Percentiles rank a stretch among this genome's conserved stretches.
Evolutionary conservation across 2,888 invertebrate species (phyloP).

Genomic region (Leptogaster cylindrica): DNA sequence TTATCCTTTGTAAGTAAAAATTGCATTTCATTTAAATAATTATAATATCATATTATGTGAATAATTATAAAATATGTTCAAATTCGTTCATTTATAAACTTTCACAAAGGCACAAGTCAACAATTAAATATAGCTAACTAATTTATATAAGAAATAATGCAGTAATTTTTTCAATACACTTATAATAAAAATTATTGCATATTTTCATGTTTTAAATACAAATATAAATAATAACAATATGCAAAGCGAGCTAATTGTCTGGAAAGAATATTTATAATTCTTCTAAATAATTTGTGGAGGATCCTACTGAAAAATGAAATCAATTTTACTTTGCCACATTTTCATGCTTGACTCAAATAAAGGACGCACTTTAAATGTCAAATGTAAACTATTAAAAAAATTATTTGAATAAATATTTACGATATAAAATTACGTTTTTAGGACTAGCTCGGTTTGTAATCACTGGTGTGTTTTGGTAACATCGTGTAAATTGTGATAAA

Average conservation of each 20-base stretch:
- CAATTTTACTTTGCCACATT: not conserved
- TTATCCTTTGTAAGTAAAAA: slow-evolving; percentile 1
- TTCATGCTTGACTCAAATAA: not conserved
- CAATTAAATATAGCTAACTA: slow-evolving; percentile 50
- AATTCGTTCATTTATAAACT: slow-evolving; percentile 21
- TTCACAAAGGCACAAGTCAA: slow-evolving; percentile 63
- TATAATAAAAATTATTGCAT: too few relatives aligned
- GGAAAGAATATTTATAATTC: slow-evolving; percentile 19
- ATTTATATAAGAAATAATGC: slow-evolving; percentile 12
- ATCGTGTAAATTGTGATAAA: not conserved
- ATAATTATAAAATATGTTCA: slow-evolving; percentile 27
- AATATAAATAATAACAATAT: too few relatives aligned
- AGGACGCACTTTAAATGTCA: not conserved
- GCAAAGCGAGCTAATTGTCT: not conserved
- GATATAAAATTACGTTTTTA: not conserved
- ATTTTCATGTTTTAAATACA: slow-evolving; percentile 17
- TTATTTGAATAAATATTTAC: too few relatives aligned
- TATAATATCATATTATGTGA: slow-evolving; percentile 12
- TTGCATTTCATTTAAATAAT: slow-evolving; percentile 18
- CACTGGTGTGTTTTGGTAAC: slow-evolving; percentile 32
- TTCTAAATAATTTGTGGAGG: slow-evolving; percentile 8
- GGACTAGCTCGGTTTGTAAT: slow-evolving; percentile 25
- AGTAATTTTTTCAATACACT: too few relatives aligned
- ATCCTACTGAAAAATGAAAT: not conserved
- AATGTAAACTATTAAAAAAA: not conserved